These are phyloP conservation scores for Calycopis cecrops DNA, from an alignment of 1,140 invertebrate genomes.

Conservation along the genomic window DNA sequence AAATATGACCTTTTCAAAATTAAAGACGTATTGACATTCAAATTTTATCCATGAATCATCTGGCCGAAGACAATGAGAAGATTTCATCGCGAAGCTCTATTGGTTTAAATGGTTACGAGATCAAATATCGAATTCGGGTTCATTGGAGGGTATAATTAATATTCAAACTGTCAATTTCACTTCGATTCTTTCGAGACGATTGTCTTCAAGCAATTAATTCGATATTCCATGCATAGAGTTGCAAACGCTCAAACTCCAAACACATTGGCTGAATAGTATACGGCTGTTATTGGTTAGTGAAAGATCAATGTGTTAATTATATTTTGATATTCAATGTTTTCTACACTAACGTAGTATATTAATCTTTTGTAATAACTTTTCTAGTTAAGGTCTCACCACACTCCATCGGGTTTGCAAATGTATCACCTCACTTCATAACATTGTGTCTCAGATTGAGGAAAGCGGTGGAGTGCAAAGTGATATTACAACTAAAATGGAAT, in stretches of 20 bases:
- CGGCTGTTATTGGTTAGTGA: slow-evolving; percentile 75
- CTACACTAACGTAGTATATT: slow-evolving; percentile 66
- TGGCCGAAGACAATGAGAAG: no score
- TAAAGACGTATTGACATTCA: no score
- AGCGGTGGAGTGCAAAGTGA: slow-evolving; percentile 42
- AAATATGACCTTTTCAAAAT: no score
- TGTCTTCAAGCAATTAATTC: no score
- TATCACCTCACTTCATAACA: slow-evolving; percentile 17
- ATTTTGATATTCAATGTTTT: slow-evolving; percentile 74
- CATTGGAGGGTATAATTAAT: background rate
- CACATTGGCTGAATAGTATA: slow-evolving; percentile 73
- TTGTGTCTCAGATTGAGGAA: slow-evolving; percentile 35
- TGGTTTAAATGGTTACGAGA: slow-evolving; percentile 5
- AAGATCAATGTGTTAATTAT: slow-evolving; percentile 70
- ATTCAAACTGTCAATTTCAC: background rate
- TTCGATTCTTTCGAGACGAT: background rate
- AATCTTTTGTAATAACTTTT: slow-evolving; percentile 62
- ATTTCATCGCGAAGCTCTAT: background rate
- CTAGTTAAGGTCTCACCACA: slow-evolving; percentile 50
- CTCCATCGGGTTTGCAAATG: slow-evolving; percentile 59
- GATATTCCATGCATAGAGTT: slow-evolving; percentile 1
- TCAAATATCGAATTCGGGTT: background rate
- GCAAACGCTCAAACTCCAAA: slow-evolving; percentile 52
- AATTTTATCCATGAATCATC: no score
- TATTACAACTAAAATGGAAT: slow-evolving; percentile 28